These are phyloP conservation scores for Myripristis murdjan DNA, from an alignment of 2,797 vertebrate genomes.

Conservation along the genomic window DNA sequence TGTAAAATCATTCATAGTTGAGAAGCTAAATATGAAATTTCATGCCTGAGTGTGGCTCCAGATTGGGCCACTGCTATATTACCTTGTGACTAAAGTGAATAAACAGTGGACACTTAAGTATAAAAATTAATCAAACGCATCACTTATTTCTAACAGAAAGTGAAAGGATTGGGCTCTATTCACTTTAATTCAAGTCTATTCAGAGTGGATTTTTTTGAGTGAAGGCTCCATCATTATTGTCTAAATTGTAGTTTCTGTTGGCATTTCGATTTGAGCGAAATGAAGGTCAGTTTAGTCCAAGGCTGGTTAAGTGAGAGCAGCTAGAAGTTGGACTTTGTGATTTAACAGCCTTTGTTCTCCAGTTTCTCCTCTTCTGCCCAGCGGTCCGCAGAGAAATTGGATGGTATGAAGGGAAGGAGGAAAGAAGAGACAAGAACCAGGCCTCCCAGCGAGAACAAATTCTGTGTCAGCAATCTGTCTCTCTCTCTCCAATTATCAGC, in stretches of 20 bases:
- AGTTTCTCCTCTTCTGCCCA: constrained; percentile 56
- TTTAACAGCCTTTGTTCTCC: constrained; percentile 62
- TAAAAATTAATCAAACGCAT: too few relatives aligned
- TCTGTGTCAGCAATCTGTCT: constrained; percentile 66
- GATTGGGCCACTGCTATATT: too few relatives aligned
- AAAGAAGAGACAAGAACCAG: constrained; percentile 43
- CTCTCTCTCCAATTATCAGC: constrained; percentile 70
- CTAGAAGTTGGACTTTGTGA: constrained; percentile 43
- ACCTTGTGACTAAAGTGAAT: too few relatives aligned
- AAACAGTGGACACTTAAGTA: too few relatives aligned
- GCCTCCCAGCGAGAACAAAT: constrained; percentile 65
- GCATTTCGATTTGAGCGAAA: constrained; percentile 13
- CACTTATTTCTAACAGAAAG: too few relatives aligned
- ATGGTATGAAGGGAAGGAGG: constrained; percentile 29
- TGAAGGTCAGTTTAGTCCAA: constrained; percentile 57
- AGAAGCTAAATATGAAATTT: too few relatives aligned
- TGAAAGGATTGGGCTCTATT: too few relatives aligned
- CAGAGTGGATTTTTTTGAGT: not conserved
- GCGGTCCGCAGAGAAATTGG: constrained; percentile 56
- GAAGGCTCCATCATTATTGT: constrained; percentile 25
- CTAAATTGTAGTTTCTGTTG: constrained; percentile 17
- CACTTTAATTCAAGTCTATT: too few relatives aligned
- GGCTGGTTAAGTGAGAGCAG: constrained; percentile 51
- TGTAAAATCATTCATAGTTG: too few relatives aligned
- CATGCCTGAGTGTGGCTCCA: too few relatives aligned